Conservation (phyloP, 2,888 invertebrate species). For the Drosophila quinaria region DNA sequence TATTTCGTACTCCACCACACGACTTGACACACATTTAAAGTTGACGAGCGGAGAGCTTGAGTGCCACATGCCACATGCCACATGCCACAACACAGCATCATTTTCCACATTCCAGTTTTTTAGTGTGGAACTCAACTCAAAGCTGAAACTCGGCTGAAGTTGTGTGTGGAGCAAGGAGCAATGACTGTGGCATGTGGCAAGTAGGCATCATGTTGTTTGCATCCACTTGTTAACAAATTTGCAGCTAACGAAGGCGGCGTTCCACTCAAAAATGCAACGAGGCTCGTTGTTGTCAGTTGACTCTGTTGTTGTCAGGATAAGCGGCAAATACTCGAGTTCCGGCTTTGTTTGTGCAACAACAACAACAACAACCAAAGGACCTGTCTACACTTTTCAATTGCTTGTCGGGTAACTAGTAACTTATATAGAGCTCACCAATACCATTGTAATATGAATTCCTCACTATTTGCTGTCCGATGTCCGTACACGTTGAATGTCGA, state of each 20-base stretch:
- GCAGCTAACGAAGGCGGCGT: conserved; percentile 74
- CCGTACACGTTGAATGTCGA: conserved; percentile 57
- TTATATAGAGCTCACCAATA: conserved; percentile 12
- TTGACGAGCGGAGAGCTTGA: conserved; percentile 52
- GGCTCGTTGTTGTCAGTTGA: conserved; percentile 7
- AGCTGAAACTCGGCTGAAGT: conserved; percentile 38
- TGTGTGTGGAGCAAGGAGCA: conserved; percentile 17
- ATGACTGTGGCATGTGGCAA: not conserved
- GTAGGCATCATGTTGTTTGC: conserved; percentile 50
- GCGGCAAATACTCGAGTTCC: conserved; percentile 36
- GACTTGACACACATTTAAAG: conserved; percentile 69
- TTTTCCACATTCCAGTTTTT: not conserved
- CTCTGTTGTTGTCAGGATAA: conserved; percentile 21
- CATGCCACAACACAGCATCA: conserved; percentile 54
- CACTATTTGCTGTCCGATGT: conserved; percentile 37
- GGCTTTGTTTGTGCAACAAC: conserved; percentile 32
- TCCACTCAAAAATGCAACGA: conserved; percentile 54
- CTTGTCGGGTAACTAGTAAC: not conserved
- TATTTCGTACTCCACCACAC: conserved; percentile 53
- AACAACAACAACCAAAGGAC: conserved; percentile 7
- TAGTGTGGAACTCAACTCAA: conserved; percentile 51
- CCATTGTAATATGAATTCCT: conserved; percentile 17
- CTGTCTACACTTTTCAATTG: not conserved
- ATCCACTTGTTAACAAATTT: conserved; percentile 72
- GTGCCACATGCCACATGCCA: conserved; percentile 6